Evolutionary conservation across 1,140 invertebrate species (phyloP), one percentile per base, ranked within the genome.

Genomic region (Cryptotermes secundus): DNA sequence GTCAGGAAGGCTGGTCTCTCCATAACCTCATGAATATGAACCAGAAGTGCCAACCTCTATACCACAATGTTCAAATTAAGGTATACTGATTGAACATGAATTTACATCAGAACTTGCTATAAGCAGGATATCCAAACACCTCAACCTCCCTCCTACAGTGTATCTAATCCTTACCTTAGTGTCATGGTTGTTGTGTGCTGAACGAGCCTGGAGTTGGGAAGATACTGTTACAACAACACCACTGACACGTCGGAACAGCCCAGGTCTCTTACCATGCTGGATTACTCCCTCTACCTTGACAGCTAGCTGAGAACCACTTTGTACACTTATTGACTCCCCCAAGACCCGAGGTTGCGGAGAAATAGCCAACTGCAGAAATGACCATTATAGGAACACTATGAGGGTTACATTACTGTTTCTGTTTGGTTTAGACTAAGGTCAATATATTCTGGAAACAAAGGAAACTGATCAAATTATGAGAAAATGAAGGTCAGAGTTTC

Each of bases 231-330:
- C 89, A n/a, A 93, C 92, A 80, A 97, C 93, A 79, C 93, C 93
- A 79, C 94, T 92, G 2, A 96, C 94, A 36, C 92, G 92, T 38
- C 95, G 90, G 87, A 94, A 96, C 6, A 95, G 88, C 3, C 94
- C 93, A 31, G 93, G 91, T 81, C 91, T 90, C 31, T 81, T 86
- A 14, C 93, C 93, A 84, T 96, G 95, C 87, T 96, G 93, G 82
- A 97, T 92, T 22, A 97, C 95, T 16, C 96, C 96, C 89, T 97
- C 96, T 1, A 97, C 95, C 90, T 96, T 97, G 2, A 97, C 91
- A 3, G 96, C 95, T 34, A 97, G 90, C 85, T 96, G 94, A 82
- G 94, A 95, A 72, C 95, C 95, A 38, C 93, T 92, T 49, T 94
- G 93, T 7, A 96, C 93, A 45, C 93, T 92, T 14, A 97, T 93